Evolutionary conservation across 2,113 vertebrate genomes (phyloP).

Genomic region (Rhabdornis inornatus): DNA sequence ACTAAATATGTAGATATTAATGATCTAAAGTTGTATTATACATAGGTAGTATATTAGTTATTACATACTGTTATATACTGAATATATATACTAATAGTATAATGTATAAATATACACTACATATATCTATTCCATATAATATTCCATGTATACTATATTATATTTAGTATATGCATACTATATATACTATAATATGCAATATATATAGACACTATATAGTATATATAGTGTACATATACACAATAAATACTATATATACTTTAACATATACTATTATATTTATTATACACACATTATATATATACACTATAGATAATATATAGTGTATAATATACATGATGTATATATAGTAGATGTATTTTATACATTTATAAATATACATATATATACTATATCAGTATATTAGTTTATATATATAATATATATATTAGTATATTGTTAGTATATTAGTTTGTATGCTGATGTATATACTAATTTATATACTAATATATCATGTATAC

Average conservation of each 20-base stretch:
- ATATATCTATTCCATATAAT: no score
- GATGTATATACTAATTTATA: not conserved
- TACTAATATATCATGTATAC: not conserved
- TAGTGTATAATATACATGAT: not conserved
- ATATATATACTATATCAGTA: no score
- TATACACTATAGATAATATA: no score
- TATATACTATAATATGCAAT: not conserved
- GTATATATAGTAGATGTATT: not conserved
- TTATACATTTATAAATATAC: not conserved
- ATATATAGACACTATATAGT: no score
- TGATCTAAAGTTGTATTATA: not conserved
- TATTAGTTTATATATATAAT: no score
- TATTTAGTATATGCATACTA: not conserved
- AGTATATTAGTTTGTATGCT: no score
- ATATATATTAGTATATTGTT: no score
- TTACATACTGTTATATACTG: not conserved
- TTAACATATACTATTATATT: not conserved
- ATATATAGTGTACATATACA: not conserved
- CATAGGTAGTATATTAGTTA: no score
- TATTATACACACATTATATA: no score
- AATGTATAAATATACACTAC: not conserved
- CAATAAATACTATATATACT: not conserved
- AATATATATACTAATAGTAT: no score
- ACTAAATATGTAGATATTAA: not conserved
- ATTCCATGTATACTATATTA: no score